Percentiles rank a stretch among this genome's conserved stretches.
Conservation (phyloP, 1,140 invertebrate genomes). For the Chironomus striatipennis region DNA sequence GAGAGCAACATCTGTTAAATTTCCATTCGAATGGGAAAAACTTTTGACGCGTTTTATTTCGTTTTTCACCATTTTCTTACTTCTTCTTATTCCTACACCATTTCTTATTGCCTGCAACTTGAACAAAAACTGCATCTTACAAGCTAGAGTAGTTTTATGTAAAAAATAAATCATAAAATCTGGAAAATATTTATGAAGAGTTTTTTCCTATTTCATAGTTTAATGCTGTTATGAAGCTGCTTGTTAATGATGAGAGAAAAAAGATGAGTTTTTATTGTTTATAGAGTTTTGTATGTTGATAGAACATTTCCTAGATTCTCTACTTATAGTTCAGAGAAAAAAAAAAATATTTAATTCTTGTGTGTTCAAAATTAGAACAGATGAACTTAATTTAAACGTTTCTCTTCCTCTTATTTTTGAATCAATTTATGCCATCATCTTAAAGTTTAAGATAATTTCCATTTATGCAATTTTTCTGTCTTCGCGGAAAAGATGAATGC, state of each 20-base stretch:
- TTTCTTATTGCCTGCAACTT: neutral
- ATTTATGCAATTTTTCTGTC: too few relatives aligned
- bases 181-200: slow-evolving; percentile 14
- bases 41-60: slow-evolving; percentile 23
- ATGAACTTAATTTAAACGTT: too few relatives aligned
- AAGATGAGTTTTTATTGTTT: neutral
- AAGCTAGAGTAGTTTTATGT: neutral
- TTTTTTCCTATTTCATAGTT: neutral
- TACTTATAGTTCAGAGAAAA: too few relatives aligned
- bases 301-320: too few relatives aligned
- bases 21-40: slow-evolving; percentile 18
- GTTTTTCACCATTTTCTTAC: neutral
- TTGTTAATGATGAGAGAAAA: neutral
- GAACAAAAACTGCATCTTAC: neutral
- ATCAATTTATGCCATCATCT: too few relatives aligned
- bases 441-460: too few relatives aligned
- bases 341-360: too few relatives aligned
- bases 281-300: too few relatives aligned
- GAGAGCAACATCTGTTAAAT: slow-evolving; percentile 12
- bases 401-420: too few relatives aligned
- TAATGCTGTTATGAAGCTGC: neutral
- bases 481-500: too few relatives aligned
- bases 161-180: slow-evolving; percentile 15
- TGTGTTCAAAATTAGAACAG: too few relatives aligned
- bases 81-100: slow-evolving; percentile 1